phyloP scores from a whole-genome alignment of 2,797 vertebrate species.

The Tolypeutes matacus region DNA sequence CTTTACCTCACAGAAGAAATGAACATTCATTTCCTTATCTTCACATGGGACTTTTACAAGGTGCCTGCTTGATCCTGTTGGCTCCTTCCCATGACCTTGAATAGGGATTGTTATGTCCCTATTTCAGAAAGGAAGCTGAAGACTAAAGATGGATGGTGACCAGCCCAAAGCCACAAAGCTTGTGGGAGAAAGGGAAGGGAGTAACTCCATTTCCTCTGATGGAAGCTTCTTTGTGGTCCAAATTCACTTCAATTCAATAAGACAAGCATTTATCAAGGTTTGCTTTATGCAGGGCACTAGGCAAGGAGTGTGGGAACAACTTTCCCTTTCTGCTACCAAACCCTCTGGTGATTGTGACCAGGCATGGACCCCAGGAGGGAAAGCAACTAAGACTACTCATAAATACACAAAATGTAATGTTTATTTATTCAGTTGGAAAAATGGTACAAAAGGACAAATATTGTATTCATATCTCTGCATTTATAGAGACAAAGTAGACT shows the following conservation, averaged over 20 bases:
- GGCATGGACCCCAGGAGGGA: background rate
- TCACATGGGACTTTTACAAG: background rate
- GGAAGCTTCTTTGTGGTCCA: background rate
- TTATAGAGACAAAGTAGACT: no score
- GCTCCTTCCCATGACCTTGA: background rate
- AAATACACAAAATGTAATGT: background rate
- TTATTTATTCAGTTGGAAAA: conserved; percentile 31
- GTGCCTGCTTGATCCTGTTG: background rate
- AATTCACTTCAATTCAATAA: conserved; percentile 1
- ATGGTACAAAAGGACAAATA: background rate
- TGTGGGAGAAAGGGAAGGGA: background rate
- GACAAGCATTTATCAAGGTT: background rate
- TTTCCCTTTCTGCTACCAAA: background rate
- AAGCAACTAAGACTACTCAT: conserved; percentile 21
- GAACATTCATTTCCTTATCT: background rate
- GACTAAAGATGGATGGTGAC: background rate
- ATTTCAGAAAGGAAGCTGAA: conserved; percentile 49
- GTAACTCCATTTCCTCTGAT: background rate
- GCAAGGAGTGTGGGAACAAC: background rate
- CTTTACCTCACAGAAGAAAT: background rate
- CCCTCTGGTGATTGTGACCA: background rate
- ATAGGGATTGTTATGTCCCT: background rate
- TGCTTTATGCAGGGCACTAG: background rate
- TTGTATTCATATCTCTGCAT: no score
- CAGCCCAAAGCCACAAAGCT: background rate